Evolutionary conservation across 2,888 invertebrate species (phyloP), one percentile per base, ranked within the genome.

Genomic region (Sarcophaga subvicina): DNA sequence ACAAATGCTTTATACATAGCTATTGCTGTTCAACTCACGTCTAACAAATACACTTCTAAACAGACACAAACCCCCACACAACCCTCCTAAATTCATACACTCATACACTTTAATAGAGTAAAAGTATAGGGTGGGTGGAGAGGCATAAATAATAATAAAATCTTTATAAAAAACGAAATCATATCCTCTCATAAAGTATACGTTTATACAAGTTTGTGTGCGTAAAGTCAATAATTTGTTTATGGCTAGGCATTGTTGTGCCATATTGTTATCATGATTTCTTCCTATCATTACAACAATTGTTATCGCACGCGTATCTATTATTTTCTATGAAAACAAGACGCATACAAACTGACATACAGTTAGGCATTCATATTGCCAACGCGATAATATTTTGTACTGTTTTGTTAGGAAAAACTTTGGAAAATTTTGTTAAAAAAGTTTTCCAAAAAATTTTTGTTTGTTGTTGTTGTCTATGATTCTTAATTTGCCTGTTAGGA

Each of bases 181-280:
- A 54, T 54, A 54, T 54, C 14, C 54, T 54, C 37, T 37, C 37
- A 37, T 37, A 37, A 37, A 37, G 10, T 10, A 37, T 37, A 37
- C 37, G 37, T 10, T 10, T 37, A 2, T 37, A 37, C 37, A 37
- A 10, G 37, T 10, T 37, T 37, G 37, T 37, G 37, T 37, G 8
- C 37, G 37, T 37, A 8, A 37, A 37, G 37, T 37, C 37, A 60
- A 59, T 62, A 70, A 62, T n/a, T 79, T 79, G 73, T 37, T 47
- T 54, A 66, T 79, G 49, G 63, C 25, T 71, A 77, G 1, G 37
- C 8, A 73, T 70, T 27, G 54, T 54, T 76, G 54, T 70, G 25
- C 77, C 86, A 81, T 87, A 80, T 77, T 83, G 80, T 87, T 83
- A 87, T 86, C 78, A 62, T 75, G 80, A 83, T 75, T 83, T 37